Base-by-base conservation (phyloP, 2,113 vertebrate genomes). In the Oryzias curvinotus region DNA sequence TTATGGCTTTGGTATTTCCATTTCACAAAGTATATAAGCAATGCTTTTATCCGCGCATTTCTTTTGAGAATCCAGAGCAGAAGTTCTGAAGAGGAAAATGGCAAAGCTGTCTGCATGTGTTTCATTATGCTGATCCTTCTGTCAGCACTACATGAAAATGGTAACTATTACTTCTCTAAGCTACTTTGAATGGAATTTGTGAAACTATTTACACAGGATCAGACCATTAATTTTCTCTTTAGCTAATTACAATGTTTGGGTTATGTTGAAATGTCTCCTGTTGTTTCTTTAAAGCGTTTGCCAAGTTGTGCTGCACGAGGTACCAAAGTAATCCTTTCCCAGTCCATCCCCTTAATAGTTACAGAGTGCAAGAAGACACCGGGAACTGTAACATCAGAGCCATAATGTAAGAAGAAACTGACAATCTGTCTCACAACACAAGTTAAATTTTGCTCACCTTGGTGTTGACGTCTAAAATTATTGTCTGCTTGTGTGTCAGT, bases 361-460 rank as follows among this genome's bases (percentile, higher is more conserved):
- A 71, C 70, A 54, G 0, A 0, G 1, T 21, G 3, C 88, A 88
- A 68, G 42, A 65, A 1, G 14, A 28, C 46, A 73, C 25, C 16
- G 55, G 18, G 8, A 26, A 18, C 60, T 91, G 89, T 68, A 67
- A 83, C 28, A 57, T 88, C 23, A 52, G 70, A 3, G 80, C 85
- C 55, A 28, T 83, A n/a, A 76, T 88, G 84, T 88, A 78, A 90
- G 81, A 47, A 53, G n/a, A 23, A 8, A 10, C 8, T 1, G 30
- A 1, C 12, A 1, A 45, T 1, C 18, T 0, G 5, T 45, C 4
- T 4, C 14, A 16, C 25, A 52, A 46, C n/a, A 47, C 4, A 15
- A 30, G 3, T 36, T 47, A 14, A 42, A 14, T 25, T n/a, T 42
- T 16, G 15, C n/a, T 15, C 52, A 8, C 19, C 3, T 4, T 41